Percentiles rank a stretch among this genome's conserved stretches.
Evolutionary conservation across 1,140 invertebrate species (phyloP).

Genomic region (Drosophila ambigua): DNA sequence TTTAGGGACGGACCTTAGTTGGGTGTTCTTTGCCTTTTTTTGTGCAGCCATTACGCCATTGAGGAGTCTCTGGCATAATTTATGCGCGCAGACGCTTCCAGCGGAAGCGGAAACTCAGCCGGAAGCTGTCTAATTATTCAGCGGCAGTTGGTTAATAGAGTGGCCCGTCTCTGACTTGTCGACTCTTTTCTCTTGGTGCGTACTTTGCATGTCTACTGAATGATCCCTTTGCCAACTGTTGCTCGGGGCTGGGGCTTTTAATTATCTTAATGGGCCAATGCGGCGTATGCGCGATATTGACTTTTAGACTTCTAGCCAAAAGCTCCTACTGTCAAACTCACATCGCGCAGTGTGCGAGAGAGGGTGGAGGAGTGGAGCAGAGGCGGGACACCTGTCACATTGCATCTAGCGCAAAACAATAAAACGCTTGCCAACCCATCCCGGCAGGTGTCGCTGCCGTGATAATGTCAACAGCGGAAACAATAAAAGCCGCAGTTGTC

Average conservation of each 20-base stretch:
- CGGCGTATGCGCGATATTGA: constrained; percentile 68
- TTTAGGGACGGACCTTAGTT: constrained; percentile 8
- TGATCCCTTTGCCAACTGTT: constrained; percentile 43
- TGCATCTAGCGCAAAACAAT: constrained; percentile 70
- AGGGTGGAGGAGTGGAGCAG: constrained; percentile 1
- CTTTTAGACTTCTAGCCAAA: constrained; percentile 41
- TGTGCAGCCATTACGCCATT: constrained; percentile 7
- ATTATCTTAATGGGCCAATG: constrained; percentile 69
- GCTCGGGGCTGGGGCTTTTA: constrained; percentile 46
- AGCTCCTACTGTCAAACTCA: constrained; percentile 16
- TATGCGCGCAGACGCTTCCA: constrained; percentile 36
- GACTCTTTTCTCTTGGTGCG: background rate
- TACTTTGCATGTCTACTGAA: constrained; percentile 47
- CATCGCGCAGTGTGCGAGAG: background rate
- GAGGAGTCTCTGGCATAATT: constrained; percentile 36
- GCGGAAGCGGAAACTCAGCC: constrained; percentile 46
- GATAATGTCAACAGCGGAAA: constrained; percentile 81
- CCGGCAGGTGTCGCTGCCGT: constrained; percentile 72
- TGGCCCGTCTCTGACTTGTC: constrained; percentile 24
- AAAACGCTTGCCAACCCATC: constrained; percentile 61
- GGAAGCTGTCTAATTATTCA: constrained; percentile 59
- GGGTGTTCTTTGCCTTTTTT: constrained; percentile 6
- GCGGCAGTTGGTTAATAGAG: constrained; percentile 44
- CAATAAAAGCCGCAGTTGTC: constrained; percentile 79
- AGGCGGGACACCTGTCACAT: constrained; percentile 41